Percentiles rank a stretch among this genome's conserved stretches.
Evolutionary conservation across 2,113 vertebrate species (phyloP).

Genomic region (Haliaeetus leucogaster): DNA sequence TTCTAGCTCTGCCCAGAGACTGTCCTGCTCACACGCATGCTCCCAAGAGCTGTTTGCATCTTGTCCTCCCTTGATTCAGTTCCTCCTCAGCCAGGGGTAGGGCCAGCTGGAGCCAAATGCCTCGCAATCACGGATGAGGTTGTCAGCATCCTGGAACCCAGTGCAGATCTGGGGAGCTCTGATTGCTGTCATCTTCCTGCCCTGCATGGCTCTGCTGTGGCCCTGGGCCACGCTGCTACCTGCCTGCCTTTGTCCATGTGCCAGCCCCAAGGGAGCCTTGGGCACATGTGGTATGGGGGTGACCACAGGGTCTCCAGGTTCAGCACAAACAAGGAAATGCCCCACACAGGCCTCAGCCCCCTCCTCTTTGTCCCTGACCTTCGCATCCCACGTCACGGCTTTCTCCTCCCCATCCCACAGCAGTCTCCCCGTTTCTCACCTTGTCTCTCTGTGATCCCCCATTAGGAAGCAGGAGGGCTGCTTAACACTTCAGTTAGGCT

Average conservation of each 20-base stretch:
- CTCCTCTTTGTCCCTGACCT: neutral
- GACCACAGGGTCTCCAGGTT: neutral
- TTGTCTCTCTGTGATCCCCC: neutral
- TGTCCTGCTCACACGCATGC: accelerated
- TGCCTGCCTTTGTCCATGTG: neutral
- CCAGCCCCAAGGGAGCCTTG: neutral
- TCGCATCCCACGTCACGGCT: neutral
- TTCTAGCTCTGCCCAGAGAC: neutral
- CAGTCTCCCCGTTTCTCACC: neutral
- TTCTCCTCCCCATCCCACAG: neutral
- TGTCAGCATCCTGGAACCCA: slow-evolving; percentile 52
- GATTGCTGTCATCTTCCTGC: neutral
- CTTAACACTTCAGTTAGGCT: neutral
- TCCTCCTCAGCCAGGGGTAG: neutral
- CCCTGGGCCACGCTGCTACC: neutral
- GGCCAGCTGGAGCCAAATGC: slow-evolving; percentile 31
- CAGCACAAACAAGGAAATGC: neutral
- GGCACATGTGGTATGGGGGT: neutral
- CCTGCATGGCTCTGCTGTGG: neutral
- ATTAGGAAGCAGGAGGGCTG: neutral
- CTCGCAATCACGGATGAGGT: slow-evolving; percentile 22
- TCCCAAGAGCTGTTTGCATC: neutral
- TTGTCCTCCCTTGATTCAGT: neutral
- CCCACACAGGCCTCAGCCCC: neutral
- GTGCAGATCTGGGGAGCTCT: neutral